phyloP scores from a whole-genome alignment of 2,797 vertebrate species.

The Craterocephalus amniculus region DNA sequence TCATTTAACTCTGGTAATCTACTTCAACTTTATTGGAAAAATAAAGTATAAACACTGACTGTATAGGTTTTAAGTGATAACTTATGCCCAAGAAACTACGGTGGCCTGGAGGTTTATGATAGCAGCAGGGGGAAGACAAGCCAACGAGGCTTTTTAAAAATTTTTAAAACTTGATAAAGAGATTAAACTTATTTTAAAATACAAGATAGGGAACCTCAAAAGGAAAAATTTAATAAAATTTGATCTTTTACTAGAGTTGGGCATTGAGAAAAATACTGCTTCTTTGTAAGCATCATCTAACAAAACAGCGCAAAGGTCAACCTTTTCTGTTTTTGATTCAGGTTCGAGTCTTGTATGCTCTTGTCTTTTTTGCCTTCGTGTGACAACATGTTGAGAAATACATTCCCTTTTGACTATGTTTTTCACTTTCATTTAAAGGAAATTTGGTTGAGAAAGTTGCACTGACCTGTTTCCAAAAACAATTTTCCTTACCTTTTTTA shows the following conservation, averaged over 20 bases:
- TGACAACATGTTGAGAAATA: background rate
- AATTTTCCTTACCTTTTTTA: too few species aligned
- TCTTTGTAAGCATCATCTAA: too few species aligned
- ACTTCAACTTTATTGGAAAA: too few species aligned
- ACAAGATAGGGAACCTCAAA: background rate
- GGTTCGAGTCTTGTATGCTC: background rate
- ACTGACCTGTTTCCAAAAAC: background rate
- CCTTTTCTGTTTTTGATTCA: background rate
- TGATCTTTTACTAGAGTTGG: background rate
- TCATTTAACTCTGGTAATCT: too few species aligned
- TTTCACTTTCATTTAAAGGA: background rate
- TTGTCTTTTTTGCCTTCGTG: background rate
- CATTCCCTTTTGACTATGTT: background rate
- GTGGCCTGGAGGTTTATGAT: background rate
- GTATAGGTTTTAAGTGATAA: too few species aligned
- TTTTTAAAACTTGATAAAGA: too few species aligned
- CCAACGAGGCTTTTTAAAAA: too few species aligned
- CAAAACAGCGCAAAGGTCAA: background rate
- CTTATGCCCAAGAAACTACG: background rate
- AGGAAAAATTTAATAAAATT: background rate
- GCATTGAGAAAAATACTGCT: background rate
- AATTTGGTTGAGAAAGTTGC: background rate
- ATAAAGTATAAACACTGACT: too few species aligned
- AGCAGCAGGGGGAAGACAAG: background rate
- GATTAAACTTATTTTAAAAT: too few species aligned